Percentiles rank a stretch among this genome's conserved stretches.
Conservation (phyloP, 2,888 invertebrate species). For the Anorthoa munda region DNA sequence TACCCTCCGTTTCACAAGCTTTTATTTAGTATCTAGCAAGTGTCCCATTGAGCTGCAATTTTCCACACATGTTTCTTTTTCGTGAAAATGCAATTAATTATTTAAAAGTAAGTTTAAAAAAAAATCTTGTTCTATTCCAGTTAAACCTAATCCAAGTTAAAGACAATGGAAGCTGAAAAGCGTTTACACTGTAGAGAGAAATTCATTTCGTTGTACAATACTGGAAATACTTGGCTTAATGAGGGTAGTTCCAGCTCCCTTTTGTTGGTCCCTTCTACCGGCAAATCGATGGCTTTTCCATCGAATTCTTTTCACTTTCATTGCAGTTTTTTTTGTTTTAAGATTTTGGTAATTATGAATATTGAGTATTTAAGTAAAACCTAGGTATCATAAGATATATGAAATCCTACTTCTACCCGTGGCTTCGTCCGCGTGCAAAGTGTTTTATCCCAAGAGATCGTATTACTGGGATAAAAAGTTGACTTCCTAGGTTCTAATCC, state of each 20-base stretch:
- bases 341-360: not conserved
- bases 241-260: slow-evolving; percentile 64
- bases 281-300: slow-evolving; percentile 60
- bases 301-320: slow-evolving; percentile 56
- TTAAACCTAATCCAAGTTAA: slow-evolving; percentile 56
- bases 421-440: not conserved
- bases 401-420: not conserved
- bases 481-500: not conserved
- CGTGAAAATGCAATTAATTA: too few species aligned
- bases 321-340: slow-evolving; percentile 29
- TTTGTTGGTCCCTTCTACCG: slow-evolving; percentile 57
- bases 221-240: slow-evolving; percentile 70
- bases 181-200: slow-evolving; percentile 69
- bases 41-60: too few species aligned
- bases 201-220: slow-evolving; percentile 74
- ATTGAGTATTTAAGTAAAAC: not conserved
- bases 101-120: not conserved
- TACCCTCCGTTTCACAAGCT: too few species aligned
- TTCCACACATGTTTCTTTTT: too few species aligned
- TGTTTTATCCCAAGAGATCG: not conserved
- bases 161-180: slow-evolving; percentile 71
- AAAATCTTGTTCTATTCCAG: slow-evolving; percentile 29
- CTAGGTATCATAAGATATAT: not conserved
- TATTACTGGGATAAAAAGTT: not conserved
- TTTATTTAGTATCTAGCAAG: too few species aligned